phyloP scores from a whole-genome alignment of 2,888 invertebrate genomes.

The Dolichomitus sp. region DNA sequence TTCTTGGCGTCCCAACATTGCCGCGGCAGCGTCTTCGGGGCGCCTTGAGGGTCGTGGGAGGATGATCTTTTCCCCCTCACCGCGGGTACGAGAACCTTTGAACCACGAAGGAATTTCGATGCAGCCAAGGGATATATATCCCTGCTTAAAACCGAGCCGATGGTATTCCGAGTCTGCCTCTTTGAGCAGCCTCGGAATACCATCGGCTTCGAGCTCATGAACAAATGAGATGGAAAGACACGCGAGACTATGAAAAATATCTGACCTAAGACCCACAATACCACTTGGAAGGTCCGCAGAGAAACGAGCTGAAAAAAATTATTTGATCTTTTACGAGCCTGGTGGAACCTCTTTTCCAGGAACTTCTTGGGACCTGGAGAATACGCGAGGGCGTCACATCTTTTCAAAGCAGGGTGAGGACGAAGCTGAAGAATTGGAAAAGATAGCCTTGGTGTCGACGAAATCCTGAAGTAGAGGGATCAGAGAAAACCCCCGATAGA shows the following conservation, averaged over 20 bases:
- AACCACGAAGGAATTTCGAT: slow-evolving; percentile 77
- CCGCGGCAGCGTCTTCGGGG: slow-evolving; percentile 54
- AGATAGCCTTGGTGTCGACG: neutral
- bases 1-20: slow-evolving; percentile 35
- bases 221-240: slow-evolving; percentile 29
- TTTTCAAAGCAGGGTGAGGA: neutral
- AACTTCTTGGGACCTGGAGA: neutral
- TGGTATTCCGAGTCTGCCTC: too few relatives aligned
- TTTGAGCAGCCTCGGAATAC: slow-evolving; percentile 21
- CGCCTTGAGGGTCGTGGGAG: slow-evolving; percentile 80
- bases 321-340: slow-evolving; percentile 37
- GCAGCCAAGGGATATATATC: slow-evolving; percentile 59
- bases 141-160: too few relatives aligned
- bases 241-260: slow-evolving; percentile 26
- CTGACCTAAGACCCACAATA: slow-evolving; percentile 3
- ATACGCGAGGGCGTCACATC: neutral
- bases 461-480: slow-evolving; percentile 24
- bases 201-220: slow-evolving; percentile 24
- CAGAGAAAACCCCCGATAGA: slow-evolving; percentile 1
- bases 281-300: neutral
- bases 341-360: slow-evolving; percentile 32
- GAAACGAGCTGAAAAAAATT: neutral
- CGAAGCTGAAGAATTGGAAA: slow-evolving; percentile 18
- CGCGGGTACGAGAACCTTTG: slow-evolving; percentile 76
- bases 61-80: slow-evolving; percentile 67